phyloP scores from a whole-genome alignment of 92 coral and sea anemone genomes.

The Muricea muricata region DNA sequence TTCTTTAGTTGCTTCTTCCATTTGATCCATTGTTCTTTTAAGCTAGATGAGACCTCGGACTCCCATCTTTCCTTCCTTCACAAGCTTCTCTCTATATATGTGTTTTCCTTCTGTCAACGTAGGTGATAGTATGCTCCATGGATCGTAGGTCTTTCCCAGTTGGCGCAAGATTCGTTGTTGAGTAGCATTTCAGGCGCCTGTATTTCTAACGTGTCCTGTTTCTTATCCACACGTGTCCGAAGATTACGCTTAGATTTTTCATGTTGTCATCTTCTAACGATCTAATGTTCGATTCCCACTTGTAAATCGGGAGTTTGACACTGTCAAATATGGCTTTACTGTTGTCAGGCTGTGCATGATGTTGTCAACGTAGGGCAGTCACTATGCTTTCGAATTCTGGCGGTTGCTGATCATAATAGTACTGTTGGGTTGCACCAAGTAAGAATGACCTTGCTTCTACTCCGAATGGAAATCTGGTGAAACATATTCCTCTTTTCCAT shows the following conservation, averaged over 20 bases:
- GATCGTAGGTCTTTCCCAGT: slow-evolving; percentile 48
- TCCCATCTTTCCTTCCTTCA: slow-evolving; percentile 24
- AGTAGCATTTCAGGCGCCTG: slow-evolving; percentile 4
- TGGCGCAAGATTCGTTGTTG: slow-evolving; percentile 36
- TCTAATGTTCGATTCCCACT: too few species aligned
- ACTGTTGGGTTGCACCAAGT: slow-evolving; percentile 62
- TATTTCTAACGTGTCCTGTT: slow-evolving; percentile 21
- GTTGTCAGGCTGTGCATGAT: slow-evolving; percentile 62
- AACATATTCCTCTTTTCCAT: slow-evolving; percentile 60
- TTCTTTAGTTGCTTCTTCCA: slow-evolving; percentile 28
- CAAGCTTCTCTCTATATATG: too few species aligned
- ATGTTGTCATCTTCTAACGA: slow-evolving; percentile 18
- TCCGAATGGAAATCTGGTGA: slow-evolving; percentile 63
- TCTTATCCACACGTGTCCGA: slow-evolving; percentile 37
- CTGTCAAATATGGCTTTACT: not conserved
- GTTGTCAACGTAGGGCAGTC: slow-evolving; percentile 58
- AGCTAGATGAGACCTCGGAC: slow-evolving; percentile 4
- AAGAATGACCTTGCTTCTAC: slow-evolving; percentile 69
- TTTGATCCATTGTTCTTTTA: slow-evolving; percentile 13
- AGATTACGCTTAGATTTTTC: slow-evolving; percentile 30
- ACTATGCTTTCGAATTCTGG: slow-evolving; percentile 47
- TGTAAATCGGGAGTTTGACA: slow-evolving; percentile 1
- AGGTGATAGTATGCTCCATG: slow-evolving; percentile 28
- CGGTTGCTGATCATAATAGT: slow-evolving; percentile 64
- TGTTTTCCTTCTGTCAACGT: slow-evolving; percentile 46